Evolutionary conservation across 2,888 invertebrate genomes (phyloP), one percentile per base, ranked within the genome.

Genomic region (Odontothrips loti): DNA sequence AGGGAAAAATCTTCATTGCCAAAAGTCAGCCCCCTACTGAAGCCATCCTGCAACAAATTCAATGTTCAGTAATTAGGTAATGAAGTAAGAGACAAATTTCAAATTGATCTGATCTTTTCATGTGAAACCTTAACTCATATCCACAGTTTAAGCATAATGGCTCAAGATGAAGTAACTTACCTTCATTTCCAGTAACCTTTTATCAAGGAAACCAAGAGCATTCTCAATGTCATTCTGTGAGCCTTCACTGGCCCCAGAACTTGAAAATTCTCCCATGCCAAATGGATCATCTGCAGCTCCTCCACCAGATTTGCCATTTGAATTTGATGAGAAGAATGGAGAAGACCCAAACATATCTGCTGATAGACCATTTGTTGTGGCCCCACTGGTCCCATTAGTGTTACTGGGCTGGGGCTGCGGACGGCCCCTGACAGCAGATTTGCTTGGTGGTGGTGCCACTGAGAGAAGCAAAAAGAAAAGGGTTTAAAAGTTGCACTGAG

Each of bases 1-100:
- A 97, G 89, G 84, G 95, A 95, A 89, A 98, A 98, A 89, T 97
- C 97, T 88, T 97, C 97, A 87, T 95, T 94, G 85, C 95, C 95
- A 89, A 96, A 94, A 83, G 94, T 91, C 86, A 96, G 90, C 84
- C 96, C 96, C 88, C 94, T 91, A 88, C 94, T 95, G 89, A 96
- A 96, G 84, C 96, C 96, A 89, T 94, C 96, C 96, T 97, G 90
- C 80, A 89, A 90, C 87, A 84, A 84, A 84, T 80, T 75, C 75
- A 27, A 29, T 79, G 63, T 10, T 34, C 63, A 80, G 43, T 17
- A 68, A 81, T 81, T 27, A 80, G 47, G 48, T 29, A 82, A 43
- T 82, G 48, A 82, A 82, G 81, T 83, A 79, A 75, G 82, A 80
- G 23, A 79, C 23, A 47, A 82, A 68, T n/a, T n/a, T n/a, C n/a